Evolutionary conservation across 2,888 invertebrate species (phyloP).

Genomic region (Anticlea derivata): DNA sequence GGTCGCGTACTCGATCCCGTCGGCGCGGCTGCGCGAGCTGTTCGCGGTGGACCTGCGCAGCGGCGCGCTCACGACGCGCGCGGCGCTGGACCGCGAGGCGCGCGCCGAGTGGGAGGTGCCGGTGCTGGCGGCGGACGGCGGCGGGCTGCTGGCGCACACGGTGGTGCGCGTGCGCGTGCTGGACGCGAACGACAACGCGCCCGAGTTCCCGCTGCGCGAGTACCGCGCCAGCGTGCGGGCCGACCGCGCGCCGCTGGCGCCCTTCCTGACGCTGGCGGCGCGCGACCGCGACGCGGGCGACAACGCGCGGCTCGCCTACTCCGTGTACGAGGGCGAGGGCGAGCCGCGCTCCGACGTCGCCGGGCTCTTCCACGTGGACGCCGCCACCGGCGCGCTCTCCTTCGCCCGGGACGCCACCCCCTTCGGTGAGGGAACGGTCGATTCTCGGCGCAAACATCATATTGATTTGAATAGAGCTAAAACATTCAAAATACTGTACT

Average conservation of each 20-base stretch:
- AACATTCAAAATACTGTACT: too few relatives aligned
- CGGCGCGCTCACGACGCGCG: conserved; percentile 88
- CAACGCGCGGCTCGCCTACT: conserved; percentile 89
- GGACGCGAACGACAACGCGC: conserved; percentile 94
- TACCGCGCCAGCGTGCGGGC: conserved; percentile 89
- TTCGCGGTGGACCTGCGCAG: conserved; percentile 89
- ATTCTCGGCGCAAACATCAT: too few relatives aligned
- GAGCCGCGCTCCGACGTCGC: conserved; percentile 83
- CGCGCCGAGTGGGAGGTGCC: conserved; percentile 85
- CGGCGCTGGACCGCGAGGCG: conserved; percentile 89
- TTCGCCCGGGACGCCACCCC: conserved; percentile 85
- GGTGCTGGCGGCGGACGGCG: conserved; percentile 92
- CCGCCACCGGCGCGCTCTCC: conserved; percentile 88
- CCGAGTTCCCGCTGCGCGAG: conserved; percentile 89
- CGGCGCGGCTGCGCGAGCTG: conserved; percentile 87
- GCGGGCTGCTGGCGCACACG: conserved; percentile 90
- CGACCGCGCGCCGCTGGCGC: conserved; percentile 57
- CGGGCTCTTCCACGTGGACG: conserved; percentile 89
- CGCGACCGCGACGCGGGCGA: conserved; percentile 91
- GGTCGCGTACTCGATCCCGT: conserved; percentile 91
- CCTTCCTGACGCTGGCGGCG: conserved; percentile 80
- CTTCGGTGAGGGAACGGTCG: conserved; percentile 67
- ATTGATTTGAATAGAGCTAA: too few relatives aligned
- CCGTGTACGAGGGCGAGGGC: conserved; percentile 87
- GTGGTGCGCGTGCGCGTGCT: conserved; percentile 90